These are phyloP conservation scores for Turritopsis dohrnii DNA, from an alignment of 30 jellyfish, hydroid and myxozoan species.

Conservation along the genomic window DNA sequence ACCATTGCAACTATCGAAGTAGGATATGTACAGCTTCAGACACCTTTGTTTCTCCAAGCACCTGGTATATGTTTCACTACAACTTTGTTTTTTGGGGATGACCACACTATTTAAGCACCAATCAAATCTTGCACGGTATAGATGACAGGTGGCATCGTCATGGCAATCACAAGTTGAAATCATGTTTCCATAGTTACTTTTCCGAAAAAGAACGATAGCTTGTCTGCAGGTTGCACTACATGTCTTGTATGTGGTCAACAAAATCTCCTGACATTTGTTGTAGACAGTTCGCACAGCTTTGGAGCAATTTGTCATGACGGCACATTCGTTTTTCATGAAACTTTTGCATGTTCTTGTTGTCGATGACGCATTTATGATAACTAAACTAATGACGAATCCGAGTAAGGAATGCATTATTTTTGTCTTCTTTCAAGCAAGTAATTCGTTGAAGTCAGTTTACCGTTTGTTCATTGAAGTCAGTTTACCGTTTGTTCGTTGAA, in stretches of 20 bases:
- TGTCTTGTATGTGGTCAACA: not conserved
- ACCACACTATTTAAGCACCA: not conserved
- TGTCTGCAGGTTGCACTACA: not conserved
- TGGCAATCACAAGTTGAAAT: not conserved
- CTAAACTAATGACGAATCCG: not conserved
- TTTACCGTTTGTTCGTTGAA: no score
- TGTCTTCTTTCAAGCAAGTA: not conserved
- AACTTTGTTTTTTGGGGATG: not conserved
- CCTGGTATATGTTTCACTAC: not conserved
- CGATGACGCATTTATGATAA: not conserved
- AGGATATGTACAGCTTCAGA: not conserved
- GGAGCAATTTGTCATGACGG: not conserved
- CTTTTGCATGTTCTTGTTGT: not conserved
- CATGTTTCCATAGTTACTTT: not conserved
- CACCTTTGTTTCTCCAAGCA: not conserved
- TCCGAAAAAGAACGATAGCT: not conserved
- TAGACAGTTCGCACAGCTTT: not conserved
- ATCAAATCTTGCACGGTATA: not conserved
- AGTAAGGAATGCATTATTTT: not conserved
- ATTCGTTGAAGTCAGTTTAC: not conserved
- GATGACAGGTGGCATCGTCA: not conserved
- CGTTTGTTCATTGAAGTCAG: no score
- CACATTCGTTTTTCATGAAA: not conserved
- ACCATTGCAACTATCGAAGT: not conserved
- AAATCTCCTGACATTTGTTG: not conserved